phyloP scores from a whole-genome alignment of 2,888 invertebrate genomes.

The Auanema sp. region DNA sequence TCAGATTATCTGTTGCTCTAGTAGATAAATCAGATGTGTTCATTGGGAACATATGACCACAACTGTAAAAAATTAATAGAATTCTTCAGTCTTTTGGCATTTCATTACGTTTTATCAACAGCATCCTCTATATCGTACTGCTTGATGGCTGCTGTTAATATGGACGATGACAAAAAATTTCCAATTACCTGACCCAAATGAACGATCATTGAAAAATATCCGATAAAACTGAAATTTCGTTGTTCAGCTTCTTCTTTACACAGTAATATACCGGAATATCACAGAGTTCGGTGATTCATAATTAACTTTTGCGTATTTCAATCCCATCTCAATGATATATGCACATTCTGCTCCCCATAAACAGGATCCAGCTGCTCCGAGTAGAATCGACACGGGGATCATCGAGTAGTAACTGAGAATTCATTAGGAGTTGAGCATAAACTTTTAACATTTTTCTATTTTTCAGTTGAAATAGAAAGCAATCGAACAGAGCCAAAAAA shows the following conservation, averaged over 20 bases:
- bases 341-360: slow-evolving; percentile 99
- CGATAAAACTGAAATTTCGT: slow-evolving; percentile 76
- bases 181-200: slow-evolving; percentile 94
- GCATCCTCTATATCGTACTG: slow-evolving; percentile 29
- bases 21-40: slow-evolving; percentile 44
- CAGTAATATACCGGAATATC: slow-evolving; percentile 74
- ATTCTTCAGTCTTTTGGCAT: neutral
- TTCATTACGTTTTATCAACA: slow-evolving; percentile 46
- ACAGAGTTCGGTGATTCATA: slow-evolving; percentile 79
- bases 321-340: slow-evolving; percentile 90
- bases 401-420: slow-evolving; percentile 72
- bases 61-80: slow-evolving; percentile 32
- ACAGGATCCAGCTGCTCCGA: slow-evolving; percentile 91
- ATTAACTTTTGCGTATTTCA: slow-evolving; percentile 81
- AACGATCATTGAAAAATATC: slow-evolving; percentile 97
- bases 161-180: slow-evolving; percentile 83
- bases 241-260: neutral
- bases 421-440: too few relatives aligned
- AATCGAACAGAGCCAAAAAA: neutral
- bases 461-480: neutral
- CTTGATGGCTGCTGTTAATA: slow-evolving; percentile 52
- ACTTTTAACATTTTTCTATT: too few relatives aligned
- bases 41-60: slow-evolving; percentile 54
- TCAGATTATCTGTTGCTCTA: slow-evolving; percentile 67
- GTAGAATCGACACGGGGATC: slow-evolving; percentile 79